Base-by-base conservation (phyloP, 2,888 invertebrate species). In the Limulus polyphemus region DNA sequence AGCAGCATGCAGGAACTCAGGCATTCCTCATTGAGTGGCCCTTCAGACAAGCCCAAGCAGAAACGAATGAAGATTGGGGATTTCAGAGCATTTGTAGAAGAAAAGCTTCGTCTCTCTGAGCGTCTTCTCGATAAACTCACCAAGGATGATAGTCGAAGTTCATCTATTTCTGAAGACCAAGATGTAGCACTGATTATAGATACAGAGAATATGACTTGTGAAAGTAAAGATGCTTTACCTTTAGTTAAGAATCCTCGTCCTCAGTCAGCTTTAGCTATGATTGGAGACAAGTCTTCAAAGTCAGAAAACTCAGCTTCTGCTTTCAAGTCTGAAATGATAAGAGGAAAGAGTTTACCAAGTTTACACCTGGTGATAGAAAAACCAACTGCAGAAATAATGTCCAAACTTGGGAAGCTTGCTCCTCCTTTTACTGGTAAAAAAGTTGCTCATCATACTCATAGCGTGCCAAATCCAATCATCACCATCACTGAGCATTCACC, bases 401-500 rank as follows among this genome's bases (percentile, higher is more conserved):
- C 56, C 32, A 54, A 54, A 52, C n/a, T 57, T 11, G 13, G 52
- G 11, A 59, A 12, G 13, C 55, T 56, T 17, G 52, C 60, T 10
- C 60, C 60, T 11, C 54, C 54, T 11, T 63, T 56, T 13, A 62
- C 60, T 16, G 61, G 65, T 13, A 68, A 67, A 62, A 61, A 63
- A n/a, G 62, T 64, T 47, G 65, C 67, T 11, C 63, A 63, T 49
- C 66, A 66, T 55, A 64, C 65, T 48, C 65, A 76, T 71, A 85
- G 86, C 68, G 85, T 87, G 65, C 84, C 88, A 60, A 92, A 92
- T 77, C 97, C 97, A 0, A 95, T 95, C 60, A 97, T 97, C 63
- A 95, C 94, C 0, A 93, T 97, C 11, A 97, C 97, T 0, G 93
- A 95, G 74, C 94, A 95, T 73, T 93, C 93, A 0, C 94, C 94